These are phyloP conservation scores for Tricholauxania praeusta DNA, from an alignment of 2,888 invertebrate species.

Conservation along the genomic window DNA sequence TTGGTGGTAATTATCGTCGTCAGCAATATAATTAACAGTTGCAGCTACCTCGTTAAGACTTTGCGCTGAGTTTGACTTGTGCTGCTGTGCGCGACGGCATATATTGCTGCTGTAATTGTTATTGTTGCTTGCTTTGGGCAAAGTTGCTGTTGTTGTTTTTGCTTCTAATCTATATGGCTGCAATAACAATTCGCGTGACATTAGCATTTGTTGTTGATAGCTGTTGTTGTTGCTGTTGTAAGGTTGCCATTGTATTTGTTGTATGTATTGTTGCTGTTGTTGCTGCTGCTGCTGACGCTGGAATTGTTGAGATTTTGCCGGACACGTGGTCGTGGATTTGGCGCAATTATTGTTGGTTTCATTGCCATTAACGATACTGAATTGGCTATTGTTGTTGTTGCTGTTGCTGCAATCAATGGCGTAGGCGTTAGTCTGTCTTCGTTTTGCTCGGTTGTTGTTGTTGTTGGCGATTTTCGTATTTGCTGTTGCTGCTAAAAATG, in stretches of 20 bases:
- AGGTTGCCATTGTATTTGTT: constrained; percentile 41
- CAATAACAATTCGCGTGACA: constrained; percentile 44
- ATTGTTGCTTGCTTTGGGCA: constrained; percentile 46
- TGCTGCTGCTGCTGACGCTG: constrained; percentile 50
- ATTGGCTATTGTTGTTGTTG: constrained; percentile 38
- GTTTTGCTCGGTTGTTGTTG: constrained; percentile 46
- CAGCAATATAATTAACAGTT: constrained; percentile 40
- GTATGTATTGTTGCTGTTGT: constrained; percentile 44
- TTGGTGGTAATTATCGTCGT: constrained; percentile 44
- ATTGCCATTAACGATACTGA: constrained; percentile 33
- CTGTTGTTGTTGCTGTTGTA: constrained; percentile 39
- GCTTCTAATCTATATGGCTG: constrained; percentile 28
- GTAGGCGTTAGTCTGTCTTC: constrained; percentile 54
- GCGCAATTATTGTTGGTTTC: constrained; percentile 53
- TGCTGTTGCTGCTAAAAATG: constrained; percentile 64
- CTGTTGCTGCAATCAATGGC: constrained; percentile 36
- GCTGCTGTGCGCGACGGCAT: background rate
- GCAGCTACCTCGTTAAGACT: constrained; percentile 20
- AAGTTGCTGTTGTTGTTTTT: constrained; percentile 38
- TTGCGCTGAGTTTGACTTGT: constrained; percentile 25
- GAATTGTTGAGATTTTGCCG: constrained; percentile 45
- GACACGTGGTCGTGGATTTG: constrained; percentile 51
- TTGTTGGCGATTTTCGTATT: constrained; percentile 35
- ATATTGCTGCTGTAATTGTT: constrained; percentile 9
- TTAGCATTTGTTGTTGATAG: constrained; percentile 59